Evolutionary conservation across 2,888 invertebrate species (phyloP).

Genomic region (Osmoderma eremita): DNA sequence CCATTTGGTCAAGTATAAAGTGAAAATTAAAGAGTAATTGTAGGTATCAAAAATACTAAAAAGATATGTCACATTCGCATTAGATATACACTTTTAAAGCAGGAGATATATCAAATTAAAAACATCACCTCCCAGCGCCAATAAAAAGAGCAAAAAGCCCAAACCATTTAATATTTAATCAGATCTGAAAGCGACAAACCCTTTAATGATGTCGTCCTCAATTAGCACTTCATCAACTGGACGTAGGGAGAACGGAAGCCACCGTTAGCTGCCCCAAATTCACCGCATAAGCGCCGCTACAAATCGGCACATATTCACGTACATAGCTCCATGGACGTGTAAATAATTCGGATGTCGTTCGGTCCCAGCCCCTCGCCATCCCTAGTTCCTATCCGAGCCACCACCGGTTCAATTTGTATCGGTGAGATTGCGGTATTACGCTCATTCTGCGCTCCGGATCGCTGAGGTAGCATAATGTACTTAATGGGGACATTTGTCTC

Average conservation of each 20-base stretch:
- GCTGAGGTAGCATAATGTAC: slow-evolving; percentile 45
- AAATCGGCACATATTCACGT: slow-evolving; percentile 36
- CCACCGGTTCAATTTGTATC: slow-evolving; percentile 49
- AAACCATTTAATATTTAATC: no score
- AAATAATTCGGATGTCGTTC: slow-evolving; percentile 47
- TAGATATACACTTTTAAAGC: no score
- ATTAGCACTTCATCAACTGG: slow-evolving; percentile 17
- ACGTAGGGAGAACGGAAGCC: not conserved
- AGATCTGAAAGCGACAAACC: no score
- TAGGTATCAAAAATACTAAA: no score
- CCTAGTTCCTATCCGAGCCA: no score
- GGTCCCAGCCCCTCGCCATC: slow-evolving; percentile 41
- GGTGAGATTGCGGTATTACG: slow-evolving; percentile 47
- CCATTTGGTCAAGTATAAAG: no score
- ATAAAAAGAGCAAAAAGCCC: not conserved
- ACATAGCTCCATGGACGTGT: slow-evolving; percentile 1
- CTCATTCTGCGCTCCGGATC: slow-evolving; percentile 44
- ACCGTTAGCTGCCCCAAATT: not conserved
- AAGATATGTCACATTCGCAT: no score
- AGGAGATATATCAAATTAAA: no score
- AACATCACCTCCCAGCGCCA: not conserved
- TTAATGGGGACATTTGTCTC: slow-evolving; percentile 41
- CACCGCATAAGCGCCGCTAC: slow-evolving; percentile 17
- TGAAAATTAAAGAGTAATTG: no score
- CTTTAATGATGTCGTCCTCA: slow-evolving; percentile 3